Conservation (phyloP, 2,797 vertebrate genomes). For the Iguana delicatissima region DNA sequence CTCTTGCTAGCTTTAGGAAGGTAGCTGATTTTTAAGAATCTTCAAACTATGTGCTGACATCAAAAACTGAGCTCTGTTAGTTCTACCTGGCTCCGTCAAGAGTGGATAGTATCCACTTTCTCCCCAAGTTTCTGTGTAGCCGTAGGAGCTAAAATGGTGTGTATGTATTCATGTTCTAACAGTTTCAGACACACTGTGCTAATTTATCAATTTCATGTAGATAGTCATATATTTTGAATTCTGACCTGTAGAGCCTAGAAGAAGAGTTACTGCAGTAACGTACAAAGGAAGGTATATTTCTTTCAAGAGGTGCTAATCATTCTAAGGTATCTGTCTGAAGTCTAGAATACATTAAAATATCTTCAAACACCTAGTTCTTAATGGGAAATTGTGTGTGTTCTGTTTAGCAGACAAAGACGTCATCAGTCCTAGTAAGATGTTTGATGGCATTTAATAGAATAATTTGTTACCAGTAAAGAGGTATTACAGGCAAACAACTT, state of each 20-base stretch:
- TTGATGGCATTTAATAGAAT: slow-evolving; percentile 4
- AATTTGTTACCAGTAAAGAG: slow-evolving; percentile 2
- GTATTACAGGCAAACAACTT: not conserved
- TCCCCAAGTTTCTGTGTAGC: not conserved
- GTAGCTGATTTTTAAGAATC: not conserved
- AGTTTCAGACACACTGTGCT: not conserved
- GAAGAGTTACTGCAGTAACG: not conserved
- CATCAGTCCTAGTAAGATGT: not conserved
- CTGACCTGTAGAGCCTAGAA: not conserved
- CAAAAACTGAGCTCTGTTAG: too few species aligned
- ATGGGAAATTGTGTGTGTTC: not conserved
- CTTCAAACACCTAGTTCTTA: not conserved
- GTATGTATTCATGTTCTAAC: not conserved
- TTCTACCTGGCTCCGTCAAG: not conserved
- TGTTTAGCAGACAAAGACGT: not conserved
- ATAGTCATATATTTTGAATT: not conserved
- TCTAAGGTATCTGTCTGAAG: not conserved
- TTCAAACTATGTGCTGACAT: too few species aligned
- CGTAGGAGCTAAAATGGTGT: not conserved
- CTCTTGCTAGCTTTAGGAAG: too few species aligned
- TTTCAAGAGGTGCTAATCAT: not conserved
- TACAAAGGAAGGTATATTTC: not conserved
- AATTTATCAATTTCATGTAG: not conserved
- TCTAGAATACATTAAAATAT: not conserved
- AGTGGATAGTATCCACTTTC: not conserved